Evolutionary conservation across 92 coral and sea anemone genomes (phyloP).

Genomic region (Anthopleura xanthogrammica): DNA sequence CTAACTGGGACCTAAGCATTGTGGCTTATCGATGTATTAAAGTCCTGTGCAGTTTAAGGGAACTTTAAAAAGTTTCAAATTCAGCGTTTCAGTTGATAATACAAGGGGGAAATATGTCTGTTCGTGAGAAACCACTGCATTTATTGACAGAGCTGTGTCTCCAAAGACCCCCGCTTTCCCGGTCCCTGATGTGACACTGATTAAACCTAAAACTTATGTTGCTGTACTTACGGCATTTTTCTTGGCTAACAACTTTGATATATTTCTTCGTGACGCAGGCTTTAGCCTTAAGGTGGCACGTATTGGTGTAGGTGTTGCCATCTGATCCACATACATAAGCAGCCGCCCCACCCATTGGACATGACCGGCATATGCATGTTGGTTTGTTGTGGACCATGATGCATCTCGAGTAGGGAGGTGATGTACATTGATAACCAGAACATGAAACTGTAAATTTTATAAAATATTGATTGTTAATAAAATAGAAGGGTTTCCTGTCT

Average conservation of each 20-base stretch:
- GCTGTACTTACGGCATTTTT: conserved; percentile 20
- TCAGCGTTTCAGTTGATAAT: too few species aligned
- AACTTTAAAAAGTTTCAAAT: too few species aligned
- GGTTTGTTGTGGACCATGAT: conserved; percentile 45
- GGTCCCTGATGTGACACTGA: neutral
- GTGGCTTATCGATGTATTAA: too few species aligned
- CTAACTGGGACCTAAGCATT: too few species aligned
- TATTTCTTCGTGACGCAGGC: neutral
- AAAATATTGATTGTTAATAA: too few species aligned
- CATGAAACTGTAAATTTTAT: conserved; percentile 11
- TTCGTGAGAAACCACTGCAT: too few species aligned
- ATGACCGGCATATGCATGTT: conserved; percentile 56
- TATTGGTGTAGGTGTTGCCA: conserved; percentile 3
- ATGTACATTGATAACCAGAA: conserved; percentile 1
- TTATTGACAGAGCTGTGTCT: too few species aligned
- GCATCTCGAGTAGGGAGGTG: conserved; percentile 53
- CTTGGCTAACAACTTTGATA: conserved; percentile 8
- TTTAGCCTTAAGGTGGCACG: neutral
- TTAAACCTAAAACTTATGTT: neutral
- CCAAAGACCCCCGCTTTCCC: too few species aligned
- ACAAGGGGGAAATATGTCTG: too few species aligned
- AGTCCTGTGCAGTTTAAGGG: too few species aligned
- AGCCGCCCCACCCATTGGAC: conserved; percentile 35
- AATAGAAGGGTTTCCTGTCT: too few species aligned
- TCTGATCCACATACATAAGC: conserved; percentile 73